A percentile compares a stretch with the other conserved stretches of the same genome.
Conservation (phyloP, 2,888 invertebrate species). For the Polietes domitor region DNA sequence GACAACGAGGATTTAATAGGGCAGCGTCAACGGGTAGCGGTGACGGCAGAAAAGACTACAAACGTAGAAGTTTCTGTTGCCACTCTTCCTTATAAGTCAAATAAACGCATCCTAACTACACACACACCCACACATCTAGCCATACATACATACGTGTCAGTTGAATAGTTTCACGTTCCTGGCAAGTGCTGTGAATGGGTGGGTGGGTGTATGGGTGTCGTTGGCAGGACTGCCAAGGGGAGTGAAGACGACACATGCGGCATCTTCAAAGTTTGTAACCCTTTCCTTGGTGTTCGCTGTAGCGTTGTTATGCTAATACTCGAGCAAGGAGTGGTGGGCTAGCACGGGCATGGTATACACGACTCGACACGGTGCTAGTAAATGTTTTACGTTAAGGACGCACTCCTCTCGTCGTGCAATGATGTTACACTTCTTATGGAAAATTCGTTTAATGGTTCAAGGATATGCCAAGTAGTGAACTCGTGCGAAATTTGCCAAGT, state of each 20-base stretch:
- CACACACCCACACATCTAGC: not conserved
- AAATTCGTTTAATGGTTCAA: not conserved
- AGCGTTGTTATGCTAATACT: too few species aligned
- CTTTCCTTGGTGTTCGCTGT: too few species aligned
- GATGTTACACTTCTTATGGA: not conserved
- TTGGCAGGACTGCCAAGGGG: not conserved
- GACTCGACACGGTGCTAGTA: not conserved
- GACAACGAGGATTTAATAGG: not conserved
- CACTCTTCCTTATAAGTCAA: not conserved
- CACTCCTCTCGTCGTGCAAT: not conserved
- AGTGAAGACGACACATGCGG: not conserved
- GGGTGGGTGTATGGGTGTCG: not conserved
- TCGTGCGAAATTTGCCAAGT: not conserved
- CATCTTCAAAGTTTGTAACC: conserved; percentile 10
- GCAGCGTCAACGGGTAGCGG: conserved; percentile 30
- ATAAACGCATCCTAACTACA: not conserved
- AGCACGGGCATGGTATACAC: not conserved
- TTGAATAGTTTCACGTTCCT: not conserved
- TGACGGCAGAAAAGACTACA: not conserved
- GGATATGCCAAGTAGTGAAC: not conserved
- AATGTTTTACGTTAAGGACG: not conserved
- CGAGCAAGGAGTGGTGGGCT: not conserved
- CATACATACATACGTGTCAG: not conserved
- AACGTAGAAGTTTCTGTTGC: not conserved
- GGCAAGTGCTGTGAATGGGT: not conserved